Conservation (phyloP, 2,797 vertebrate genomes). For the Falco concolor region DNA sequence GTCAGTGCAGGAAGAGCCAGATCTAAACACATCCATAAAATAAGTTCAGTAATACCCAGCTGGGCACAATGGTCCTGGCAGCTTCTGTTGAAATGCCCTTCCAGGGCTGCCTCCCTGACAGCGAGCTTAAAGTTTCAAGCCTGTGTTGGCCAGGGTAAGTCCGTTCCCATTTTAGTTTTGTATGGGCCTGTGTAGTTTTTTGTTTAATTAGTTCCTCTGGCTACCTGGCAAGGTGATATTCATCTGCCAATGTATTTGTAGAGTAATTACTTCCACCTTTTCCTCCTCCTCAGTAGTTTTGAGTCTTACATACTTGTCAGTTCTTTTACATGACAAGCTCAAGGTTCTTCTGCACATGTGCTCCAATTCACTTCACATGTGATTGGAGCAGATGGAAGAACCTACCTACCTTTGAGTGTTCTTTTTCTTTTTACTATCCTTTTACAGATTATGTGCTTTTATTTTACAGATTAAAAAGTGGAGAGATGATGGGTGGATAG, state of each 20-base stretch:
- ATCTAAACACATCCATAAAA: background rate
- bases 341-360: background rate
- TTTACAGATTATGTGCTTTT: background rate
- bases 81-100: background rate
- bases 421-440: background rate
- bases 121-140: background rate
- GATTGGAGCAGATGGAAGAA: background rate
- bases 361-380: background rate
- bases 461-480: background rate
- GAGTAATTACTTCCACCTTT: background rate
- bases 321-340: background rate
- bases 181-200: background rate
- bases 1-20: background rate
- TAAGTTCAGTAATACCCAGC: background rate
- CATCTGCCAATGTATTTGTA: background rate
- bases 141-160: background rate
- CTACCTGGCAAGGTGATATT: background rate
- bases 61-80: background rate
- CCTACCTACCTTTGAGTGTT: background rate
- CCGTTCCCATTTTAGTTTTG: background rate
- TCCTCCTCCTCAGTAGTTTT: background rate
- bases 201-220: background rate
- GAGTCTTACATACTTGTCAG: accelerated
- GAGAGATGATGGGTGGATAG: background rate
- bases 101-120: background rate